These are phyloP conservation scores for Stegostoma tigrinum DNA, from an alignment of 2,113 vertebrate genomes.

Conservation along the genomic window DNA sequence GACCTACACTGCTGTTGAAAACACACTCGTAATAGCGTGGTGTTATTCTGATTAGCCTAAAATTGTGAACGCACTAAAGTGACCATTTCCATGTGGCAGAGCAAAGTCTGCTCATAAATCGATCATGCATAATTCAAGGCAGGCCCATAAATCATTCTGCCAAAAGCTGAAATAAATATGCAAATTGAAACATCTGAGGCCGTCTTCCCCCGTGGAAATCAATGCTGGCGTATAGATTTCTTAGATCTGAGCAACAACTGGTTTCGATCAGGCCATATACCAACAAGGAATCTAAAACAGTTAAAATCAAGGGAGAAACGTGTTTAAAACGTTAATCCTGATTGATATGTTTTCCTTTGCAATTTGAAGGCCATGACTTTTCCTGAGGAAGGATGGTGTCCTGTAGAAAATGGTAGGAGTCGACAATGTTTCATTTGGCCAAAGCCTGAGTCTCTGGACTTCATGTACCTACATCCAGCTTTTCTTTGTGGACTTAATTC, in stretches of 20 bases:
- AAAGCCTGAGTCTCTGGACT: neutral
- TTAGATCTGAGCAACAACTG: neutral
- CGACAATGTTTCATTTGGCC: neutral
- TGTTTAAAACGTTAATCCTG: neutral
- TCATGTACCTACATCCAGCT: neutral
- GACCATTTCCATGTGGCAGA: neutral
- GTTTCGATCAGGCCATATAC: neutral
- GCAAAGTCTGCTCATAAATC: neutral
- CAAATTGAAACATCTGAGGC: neutral
- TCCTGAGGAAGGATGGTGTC: neutral
- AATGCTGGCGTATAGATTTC: neutral
- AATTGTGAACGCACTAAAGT: neutral
- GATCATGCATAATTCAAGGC: neutral
- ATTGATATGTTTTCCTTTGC: neutral
- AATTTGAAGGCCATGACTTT: neutral
- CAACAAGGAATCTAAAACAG: neutral
- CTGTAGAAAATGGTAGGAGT: neutral
- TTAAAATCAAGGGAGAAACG: neutral
- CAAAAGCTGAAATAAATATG: neutral
- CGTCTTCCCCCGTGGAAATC: neutral
- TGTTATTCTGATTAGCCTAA: neutral
- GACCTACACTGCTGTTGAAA: too few species aligned
- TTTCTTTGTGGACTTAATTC: neutral
- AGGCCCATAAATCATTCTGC: neutral
- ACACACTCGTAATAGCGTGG: neutral